Evolutionary conservation across 2,888 invertebrate species (phyloP), one percentile per base, ranked within the genome.

Genomic region (Cheilosia vulpina): DNA sequence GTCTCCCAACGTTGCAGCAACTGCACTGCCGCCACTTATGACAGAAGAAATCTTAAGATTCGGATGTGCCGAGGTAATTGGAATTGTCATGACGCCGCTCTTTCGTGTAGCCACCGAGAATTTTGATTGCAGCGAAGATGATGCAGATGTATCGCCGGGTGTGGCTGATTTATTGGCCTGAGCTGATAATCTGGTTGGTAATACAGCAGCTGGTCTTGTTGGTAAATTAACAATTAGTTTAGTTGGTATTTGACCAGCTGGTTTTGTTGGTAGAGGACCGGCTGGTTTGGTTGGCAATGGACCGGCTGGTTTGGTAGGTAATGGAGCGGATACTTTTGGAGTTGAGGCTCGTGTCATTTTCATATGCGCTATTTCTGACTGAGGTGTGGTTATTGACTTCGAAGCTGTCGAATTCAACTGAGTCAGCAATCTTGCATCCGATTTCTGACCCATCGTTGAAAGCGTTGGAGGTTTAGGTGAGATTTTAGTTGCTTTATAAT

Each of bases 21-120:
- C 50, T 1, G 81, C 52, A 27, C 43, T 85, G 0, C 88, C 89
- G 5, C 87, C 88, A 58, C 89, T 89, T 7, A 88, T 87, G 0
- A 89, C 89, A 2, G 89, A 89, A 1, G 89, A 88, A 31, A 89
- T 89, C 69, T 89, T 89, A 7, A 89, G 83, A 84, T 89, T 89
- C 0, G 89, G 89, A 87, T 89, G 89, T 79, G 71, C 58, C 6
- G 71, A 58, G 15, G 31, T 24, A 3, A 34, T 41, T 2, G 75
- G 79, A 2, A 69, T 27, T 0, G 73, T 73, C 50, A 73, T 60
- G n/a, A 82, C 17, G 6, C 77, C 78, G 21, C 66, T 78, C 9
- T 73, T 83, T 2, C 57, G 55, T 1, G 79, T 47, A 13, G 79
- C 65, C 17, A 75, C 27, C 6, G 60, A 41, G n/a, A 84, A 63